These are phyloP conservation scores for Nineta flava DNA, from an alignment of 2,888 invertebrate species.

Conservation along the genomic window DNA sequence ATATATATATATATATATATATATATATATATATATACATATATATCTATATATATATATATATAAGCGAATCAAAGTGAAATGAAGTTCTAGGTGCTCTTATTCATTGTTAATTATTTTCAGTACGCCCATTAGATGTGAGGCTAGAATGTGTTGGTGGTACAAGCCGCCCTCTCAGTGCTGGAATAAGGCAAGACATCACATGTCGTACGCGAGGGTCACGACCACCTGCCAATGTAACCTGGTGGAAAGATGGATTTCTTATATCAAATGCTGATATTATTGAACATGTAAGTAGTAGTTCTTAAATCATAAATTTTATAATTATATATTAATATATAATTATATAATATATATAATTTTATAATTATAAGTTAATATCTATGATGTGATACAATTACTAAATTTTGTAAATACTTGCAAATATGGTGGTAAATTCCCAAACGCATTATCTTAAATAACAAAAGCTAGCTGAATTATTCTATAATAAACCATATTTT, in stretches of 20 bases:
- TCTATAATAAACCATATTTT: too few relatives aligned
- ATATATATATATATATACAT: too few relatives aligned
- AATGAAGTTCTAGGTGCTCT: too few relatives aligned
- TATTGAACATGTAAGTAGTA: conserved; percentile 4
- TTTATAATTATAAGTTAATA: background rate
- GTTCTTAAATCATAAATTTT: background rate
- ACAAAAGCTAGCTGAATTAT: too few relatives aligned
- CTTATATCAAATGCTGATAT: conserved; percentile 5
- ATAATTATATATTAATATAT: background rate
- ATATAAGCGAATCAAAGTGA: too few relatives aligned
- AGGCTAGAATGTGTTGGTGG: conserved; percentile 40
- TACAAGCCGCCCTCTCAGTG: conserved; percentile 50
- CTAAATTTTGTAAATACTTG: background rate
- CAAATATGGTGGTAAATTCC: too few relatives aligned
- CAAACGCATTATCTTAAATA: too few relatives aligned
- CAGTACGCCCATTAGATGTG: conserved; percentile 44
- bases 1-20: too few relatives aligned
- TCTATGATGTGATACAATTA: background rate
- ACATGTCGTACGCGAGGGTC: conserved; percentile 68
- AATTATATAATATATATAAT: background rate
- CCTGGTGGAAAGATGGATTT: conserved; percentile 48
- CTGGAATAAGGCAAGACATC: conserved; percentile 57
- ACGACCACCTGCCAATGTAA: conserved; percentile 60
- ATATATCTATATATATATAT: too few relatives aligned
- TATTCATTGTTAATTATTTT: background rate